These are phyloP conservation scores for Cnemophilus loriae DNA, from an alignment of 2,113 vertebrate genomes.

Conservation along the genomic window DNA sequence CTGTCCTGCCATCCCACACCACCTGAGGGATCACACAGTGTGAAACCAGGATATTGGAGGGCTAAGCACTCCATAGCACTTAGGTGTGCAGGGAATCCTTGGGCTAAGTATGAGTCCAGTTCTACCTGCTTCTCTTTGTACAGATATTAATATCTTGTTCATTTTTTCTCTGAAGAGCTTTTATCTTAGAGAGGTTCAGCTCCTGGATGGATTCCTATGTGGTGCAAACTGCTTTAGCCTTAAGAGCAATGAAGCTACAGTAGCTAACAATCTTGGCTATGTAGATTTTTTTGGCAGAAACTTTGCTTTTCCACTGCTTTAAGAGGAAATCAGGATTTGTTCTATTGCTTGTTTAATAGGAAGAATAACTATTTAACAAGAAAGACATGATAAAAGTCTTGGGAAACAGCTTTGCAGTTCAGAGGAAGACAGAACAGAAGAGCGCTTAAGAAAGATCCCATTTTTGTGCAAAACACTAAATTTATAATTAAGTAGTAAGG, in stretches of 20 bases:
- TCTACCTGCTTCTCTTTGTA: neutral
- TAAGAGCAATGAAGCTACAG: neutral
- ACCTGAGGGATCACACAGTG: fast-evolving
- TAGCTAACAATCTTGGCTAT: neutral
- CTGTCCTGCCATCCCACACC: neutral
- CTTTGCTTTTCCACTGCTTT: neutral
- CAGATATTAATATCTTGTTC: neutral
- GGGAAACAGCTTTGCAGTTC: neutral
- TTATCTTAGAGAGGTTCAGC: neutral
- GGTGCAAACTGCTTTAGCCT: neutral
- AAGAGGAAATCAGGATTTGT: constrained; percentile 8
- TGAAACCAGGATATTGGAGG: neutral
- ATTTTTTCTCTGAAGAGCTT: neutral
- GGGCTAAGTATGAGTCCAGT: neutral
- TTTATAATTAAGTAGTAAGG: neutral
- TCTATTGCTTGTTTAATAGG: neutral
- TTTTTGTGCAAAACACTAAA: neutral
- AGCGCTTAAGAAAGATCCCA: neutral
- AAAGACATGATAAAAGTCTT: neutral
- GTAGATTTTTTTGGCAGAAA: neutral
- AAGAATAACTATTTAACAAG: neutral
- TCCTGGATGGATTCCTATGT: neutral
- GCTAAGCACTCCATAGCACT: neutral
- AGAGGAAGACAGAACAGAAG: neutral
- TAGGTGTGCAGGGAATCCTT: neutral